phyloP scores from a whole-genome alignment of 2,888 invertebrate species.

The Perizoma flavofasciatum region DNA sequence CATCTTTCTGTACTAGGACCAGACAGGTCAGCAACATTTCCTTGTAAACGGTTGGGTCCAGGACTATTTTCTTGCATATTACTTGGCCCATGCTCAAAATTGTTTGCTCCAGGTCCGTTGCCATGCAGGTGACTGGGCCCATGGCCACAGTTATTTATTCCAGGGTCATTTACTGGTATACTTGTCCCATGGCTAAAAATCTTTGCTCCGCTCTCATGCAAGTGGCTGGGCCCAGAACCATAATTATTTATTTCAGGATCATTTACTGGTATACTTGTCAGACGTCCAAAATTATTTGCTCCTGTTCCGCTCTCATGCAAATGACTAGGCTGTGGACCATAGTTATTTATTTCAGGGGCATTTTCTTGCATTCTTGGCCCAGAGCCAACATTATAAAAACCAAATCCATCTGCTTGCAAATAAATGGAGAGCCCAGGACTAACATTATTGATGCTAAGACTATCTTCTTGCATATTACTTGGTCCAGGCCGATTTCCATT shows the following conservation, averaged over 20 bases:
- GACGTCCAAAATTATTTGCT: too few species aligned
- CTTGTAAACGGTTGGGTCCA: neutral
- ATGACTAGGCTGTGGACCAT: neutral
- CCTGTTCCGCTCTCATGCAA: neutral
- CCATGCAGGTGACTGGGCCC: neutral
- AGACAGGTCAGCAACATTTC: neutral
- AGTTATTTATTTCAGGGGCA: neutral
- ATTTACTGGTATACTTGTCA: neutral
- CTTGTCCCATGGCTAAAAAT: too few species aligned
- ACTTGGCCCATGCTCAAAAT: neutral
- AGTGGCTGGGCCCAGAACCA: neutral
- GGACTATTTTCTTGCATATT: neutral
- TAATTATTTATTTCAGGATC: too few species aligned
- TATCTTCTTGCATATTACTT: too few species aligned
- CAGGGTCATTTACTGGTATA: neutral
- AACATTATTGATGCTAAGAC: too few species aligned
- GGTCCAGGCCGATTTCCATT: neutral
- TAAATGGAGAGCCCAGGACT: too few species aligned
- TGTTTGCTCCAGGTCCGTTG: neutral
- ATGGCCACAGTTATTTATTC: neutral
- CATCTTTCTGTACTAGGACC: constrained; percentile 11
- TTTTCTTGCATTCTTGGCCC: neutral
- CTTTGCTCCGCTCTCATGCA: neutral
- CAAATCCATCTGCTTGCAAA: neutral
- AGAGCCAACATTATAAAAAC: neutral